Evolutionary conservation across 2,113 vertebrate genomes (phyloP).

Genomic region (Mesoclemmys tuberculata): DNA sequence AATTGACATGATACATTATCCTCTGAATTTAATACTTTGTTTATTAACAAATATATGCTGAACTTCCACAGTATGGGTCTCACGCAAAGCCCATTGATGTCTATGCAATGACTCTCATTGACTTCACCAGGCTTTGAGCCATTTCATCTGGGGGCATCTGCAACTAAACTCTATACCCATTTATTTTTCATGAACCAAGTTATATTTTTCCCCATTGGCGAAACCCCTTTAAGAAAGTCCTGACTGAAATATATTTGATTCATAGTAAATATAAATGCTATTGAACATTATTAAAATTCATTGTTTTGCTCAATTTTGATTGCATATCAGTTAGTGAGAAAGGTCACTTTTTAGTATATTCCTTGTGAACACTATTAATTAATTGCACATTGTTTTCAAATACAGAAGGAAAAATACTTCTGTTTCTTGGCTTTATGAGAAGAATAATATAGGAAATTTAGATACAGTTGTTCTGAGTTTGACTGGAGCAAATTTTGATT

Average conservation of each 20-base stretch:
- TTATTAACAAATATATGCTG: background rate
- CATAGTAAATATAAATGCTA: background rate
- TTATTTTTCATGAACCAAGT: background rate
- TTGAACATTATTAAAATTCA: background rate
- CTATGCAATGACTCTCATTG: background rate
- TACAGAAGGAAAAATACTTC: background rate
- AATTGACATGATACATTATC: background rate
- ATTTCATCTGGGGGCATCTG: background rate
- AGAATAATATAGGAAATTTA: constrained; percentile 9
- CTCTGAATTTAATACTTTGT: background rate
- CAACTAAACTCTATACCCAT: background rate
- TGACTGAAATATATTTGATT: background rate
- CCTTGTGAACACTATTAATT: background rate
- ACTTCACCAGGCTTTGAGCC: background rate
- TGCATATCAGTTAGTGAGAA: constrained; percentile 1
- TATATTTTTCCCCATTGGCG: background rate
- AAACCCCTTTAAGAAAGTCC: background rate
- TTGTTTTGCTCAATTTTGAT: background rate
- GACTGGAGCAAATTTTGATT: background rate
- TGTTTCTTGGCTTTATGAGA: background rate
- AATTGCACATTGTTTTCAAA: constrained; percentile 25
- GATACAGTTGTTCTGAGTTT: constrained; percentile 26
- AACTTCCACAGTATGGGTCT: background rate
- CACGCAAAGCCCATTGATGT: background rate
- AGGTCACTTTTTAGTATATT: background rate